Evolutionary conservation across 2,113 vertebrate species (phyloP).

Genomic region (Siniperca chuatsi): DNA sequence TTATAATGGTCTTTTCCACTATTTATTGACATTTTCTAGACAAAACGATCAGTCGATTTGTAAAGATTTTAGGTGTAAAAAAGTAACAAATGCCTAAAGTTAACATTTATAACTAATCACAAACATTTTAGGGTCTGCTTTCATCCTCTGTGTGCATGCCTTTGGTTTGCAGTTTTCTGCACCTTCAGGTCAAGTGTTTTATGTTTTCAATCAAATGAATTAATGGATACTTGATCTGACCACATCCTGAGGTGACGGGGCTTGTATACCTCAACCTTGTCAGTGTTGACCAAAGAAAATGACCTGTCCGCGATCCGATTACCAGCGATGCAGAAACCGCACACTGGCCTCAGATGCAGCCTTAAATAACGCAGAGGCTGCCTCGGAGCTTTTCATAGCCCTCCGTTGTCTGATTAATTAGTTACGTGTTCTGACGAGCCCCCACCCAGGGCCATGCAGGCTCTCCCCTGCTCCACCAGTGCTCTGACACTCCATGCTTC

Average conservation of each 20-base stretch:
- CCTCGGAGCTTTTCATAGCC: conserved; percentile 22
- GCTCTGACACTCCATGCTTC: conserved; percentile 13
- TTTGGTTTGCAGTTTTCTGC: neutral
- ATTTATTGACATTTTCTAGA: neutral
- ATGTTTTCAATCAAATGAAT: conserved; percentile 17
- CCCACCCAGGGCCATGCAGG: conserved; percentile 1
- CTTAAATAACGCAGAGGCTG: conserved; percentile 52
- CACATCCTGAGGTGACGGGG: conserved; percentile 9
- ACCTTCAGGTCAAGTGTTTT: conserved; percentile 17
- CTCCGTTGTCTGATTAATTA: conserved; percentile 66
- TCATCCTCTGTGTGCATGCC: too few relatives aligned
- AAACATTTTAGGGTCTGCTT: neutral
- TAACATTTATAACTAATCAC: neutral
- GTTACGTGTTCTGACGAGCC: conserved; percentile 32
- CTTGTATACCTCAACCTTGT: conserved; percentile 33
- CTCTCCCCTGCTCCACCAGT: neutral
- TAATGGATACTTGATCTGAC: conserved; percentile 17
- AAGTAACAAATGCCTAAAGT: neutral
- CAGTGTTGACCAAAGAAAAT: neutral
- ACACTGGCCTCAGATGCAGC: conserved; percentile 24
- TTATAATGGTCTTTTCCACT: neutral
- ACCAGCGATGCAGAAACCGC: conserved; percentile 52
- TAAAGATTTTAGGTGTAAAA: neutral
- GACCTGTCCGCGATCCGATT: conserved; percentile 30
- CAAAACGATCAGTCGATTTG: neutral